These are phyloP conservation scores for Cinara cedri DNA, from an alignment of 2,888 invertebrate species.

Conservation along the genomic window DNA sequence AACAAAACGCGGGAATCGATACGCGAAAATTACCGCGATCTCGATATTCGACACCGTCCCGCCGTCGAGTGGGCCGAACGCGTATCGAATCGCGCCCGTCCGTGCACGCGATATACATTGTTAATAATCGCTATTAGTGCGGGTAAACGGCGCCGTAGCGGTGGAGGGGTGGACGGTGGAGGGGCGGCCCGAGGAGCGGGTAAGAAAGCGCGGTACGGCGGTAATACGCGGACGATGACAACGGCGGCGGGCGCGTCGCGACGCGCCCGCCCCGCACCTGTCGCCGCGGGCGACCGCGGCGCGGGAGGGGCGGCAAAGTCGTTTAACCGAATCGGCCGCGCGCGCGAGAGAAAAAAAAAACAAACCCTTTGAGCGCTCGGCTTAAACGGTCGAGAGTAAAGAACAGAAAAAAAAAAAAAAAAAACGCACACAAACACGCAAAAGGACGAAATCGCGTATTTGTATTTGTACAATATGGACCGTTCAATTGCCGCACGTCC, in stretches of 20 bases:
- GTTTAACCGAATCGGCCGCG: constrained; percentile 30
- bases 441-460: no score
- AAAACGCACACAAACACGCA: no score
- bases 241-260: not conserved
- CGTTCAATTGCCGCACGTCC: not conserved
- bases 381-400: not conserved
- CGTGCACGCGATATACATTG: no score
- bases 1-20: no score
- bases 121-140: no score
- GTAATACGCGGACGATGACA: constrained; percentile 3
- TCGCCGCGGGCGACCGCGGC: not conserved
- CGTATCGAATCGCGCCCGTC: no score
- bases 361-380: constrained; percentile 38
- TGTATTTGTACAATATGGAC: not conserved
- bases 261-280: not conserved
- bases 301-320: constrained; percentile 8
- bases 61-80: no score
- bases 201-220: not conserved
- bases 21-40: no score
- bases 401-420: constrained; percentile 13
- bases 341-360: not conserved
- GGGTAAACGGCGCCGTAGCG: not conserved
- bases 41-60: no score
- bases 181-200: not conserved
- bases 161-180: no score